A percentile compares a stretch with the other conserved stretches of the same genome.
phyloP scores from a whole-genome alignment of 2,113 vertebrate species.

The Speoplatyrhinus poulsoni region DNA sequence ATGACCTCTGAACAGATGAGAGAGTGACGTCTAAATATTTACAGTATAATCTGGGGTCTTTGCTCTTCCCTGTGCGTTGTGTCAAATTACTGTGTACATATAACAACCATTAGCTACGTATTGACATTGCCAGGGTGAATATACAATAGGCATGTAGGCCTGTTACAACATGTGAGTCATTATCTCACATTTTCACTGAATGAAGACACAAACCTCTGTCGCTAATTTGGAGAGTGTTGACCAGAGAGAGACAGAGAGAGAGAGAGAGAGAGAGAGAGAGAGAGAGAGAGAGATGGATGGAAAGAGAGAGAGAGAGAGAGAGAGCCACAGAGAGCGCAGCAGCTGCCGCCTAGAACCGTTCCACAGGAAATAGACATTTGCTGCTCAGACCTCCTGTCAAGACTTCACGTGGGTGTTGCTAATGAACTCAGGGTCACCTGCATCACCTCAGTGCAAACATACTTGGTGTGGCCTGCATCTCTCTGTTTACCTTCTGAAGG shows the following conservation, averaged over 20 bases:
- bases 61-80: too few relatives aligned
- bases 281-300: constrained; percentile 20
- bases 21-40: too few relatives aligned
- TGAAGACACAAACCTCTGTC: constrained; percentile 25
- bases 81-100: too few relatives aligned
- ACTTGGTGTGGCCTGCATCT: constrained; percentile 17
- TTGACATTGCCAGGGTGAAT: too few relatives aligned
- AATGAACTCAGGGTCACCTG: constrained; percentile 4
- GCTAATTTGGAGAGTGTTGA: constrained; percentile 44
- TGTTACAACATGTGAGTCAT: too few relatives aligned
- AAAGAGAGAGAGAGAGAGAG: constrained; percentile 4
- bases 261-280: constrained; percentile 12
- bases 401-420: not conserved
- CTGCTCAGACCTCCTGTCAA: too few relatives aligned
- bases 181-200: too few relatives aligned
- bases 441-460: constrained; percentile 3
- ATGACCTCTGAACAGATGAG: not conserved
- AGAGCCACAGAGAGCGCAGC: not conserved
- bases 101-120: too few relatives aligned
- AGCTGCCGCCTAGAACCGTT: too few relatives aligned
- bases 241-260: constrained; percentile 12
- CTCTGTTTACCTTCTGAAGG: constrained; percentile 18
- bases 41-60: too few relatives aligned
- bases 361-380: too few relatives aligned
- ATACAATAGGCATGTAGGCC: too few relatives aligned